Base-by-base conservation (phyloP, 2,888 invertebrate species). In the Standfussiana lucernea region DNA sequence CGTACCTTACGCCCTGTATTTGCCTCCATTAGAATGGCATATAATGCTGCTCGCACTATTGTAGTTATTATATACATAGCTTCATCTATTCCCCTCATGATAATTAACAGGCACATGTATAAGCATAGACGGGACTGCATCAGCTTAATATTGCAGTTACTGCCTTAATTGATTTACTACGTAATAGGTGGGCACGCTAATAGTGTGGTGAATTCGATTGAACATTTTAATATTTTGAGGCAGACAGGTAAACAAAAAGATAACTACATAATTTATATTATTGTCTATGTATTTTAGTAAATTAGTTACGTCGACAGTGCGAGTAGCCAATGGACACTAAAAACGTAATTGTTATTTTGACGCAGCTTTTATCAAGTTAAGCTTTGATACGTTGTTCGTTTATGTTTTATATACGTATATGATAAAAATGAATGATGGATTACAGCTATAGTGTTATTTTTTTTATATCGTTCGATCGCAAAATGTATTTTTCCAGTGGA, bases 151-250 rank as follows among this genome's bases (percentile, higher is more conserved):
- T 72, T 66, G 56, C 35, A 42, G 32, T 73, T 45, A 15, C 24
- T 35, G 15, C 42, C 42, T 42, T 69, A 84, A 80, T 78, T 75
- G 65, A 47, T 59, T 75, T 79, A 80, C 18, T 10, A 56, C 67
- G 56, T 77, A 75, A 84, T 75, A 73, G 75, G 53, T 50, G 45
- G 56, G 64, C 47, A 45, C 66, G 64, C 73, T 77, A 62, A 77
- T 80, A 80, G 71, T 75, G 74, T 56, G 40, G 71, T 24, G 18
- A 78, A 79, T 69, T 72, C 42, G 65, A 75, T 78, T 79, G 35
- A 65, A 72, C 59, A 75, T 72, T 83, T 79, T 72, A 65, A 65
- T 56, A 69, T 61, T 69, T 75, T 68, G 50, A 64, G 35, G 32
- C 40, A 40, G 4, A n/a, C 35, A 5, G 37, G 42, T 66, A 59